A percentile compares a stretch with the other conserved stretches of the same genome.
These are phyloP conservation scores for Archocentrus centrarchus DNA, from an alignment of 2,113 vertebrate species.

Conservation along the genomic window DNA sequence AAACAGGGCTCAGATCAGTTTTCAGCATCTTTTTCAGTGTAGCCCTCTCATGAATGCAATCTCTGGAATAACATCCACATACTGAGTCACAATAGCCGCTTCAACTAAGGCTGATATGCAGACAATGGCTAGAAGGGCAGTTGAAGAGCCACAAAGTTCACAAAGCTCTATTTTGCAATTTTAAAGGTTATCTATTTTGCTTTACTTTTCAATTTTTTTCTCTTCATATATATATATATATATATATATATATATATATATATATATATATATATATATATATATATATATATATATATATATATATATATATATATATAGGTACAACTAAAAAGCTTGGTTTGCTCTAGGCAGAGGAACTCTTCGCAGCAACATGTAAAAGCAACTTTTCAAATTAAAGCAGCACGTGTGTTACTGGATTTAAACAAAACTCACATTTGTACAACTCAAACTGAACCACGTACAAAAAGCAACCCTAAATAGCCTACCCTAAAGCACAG, in stretches of 20 bases:
- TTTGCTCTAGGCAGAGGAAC: not conserved
- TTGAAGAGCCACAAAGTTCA: not conserved
- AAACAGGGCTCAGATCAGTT: not conserved
- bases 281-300: no score
- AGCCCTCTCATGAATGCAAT: not conserved
- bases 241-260: no score
- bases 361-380: not conserved
- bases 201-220: not conserved
- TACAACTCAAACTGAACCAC: not conserved
- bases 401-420: not conserved
- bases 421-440: not conserved
- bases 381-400: not conserved
- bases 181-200: not conserved
- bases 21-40: not conserved
- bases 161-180: not conserved
- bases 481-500: not conserved
- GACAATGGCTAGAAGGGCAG: not conserved
- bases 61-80: not conserved
- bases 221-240: no score
- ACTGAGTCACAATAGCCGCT: not conserved
- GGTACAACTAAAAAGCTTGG: accelerated
- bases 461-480: not conserved
- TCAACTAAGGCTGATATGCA: not conserved
- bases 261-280: no score
- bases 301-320: not conserved